phyloP scores from a whole-genome alignment of 2,888 invertebrate genomes.

The Petrolisthes manimaculis region DNA sequence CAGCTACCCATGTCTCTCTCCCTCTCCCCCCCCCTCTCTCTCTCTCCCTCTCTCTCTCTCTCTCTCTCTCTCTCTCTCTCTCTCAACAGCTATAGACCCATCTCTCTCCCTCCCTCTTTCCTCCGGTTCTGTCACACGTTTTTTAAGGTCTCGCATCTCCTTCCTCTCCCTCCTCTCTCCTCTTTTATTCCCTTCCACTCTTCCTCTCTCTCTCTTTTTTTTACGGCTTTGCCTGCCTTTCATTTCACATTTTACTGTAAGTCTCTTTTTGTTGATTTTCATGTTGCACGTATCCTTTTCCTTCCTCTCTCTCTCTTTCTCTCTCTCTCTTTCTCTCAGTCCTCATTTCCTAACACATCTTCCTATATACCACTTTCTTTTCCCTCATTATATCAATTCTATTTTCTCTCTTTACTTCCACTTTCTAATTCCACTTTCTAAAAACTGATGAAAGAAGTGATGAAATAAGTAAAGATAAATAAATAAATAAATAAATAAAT shows the following conservation, averaged over 20 bases:
- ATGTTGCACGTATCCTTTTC: background rate
- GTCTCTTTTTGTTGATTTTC: background rate
- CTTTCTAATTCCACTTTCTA: background rate
- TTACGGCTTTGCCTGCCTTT: constrained; percentile 6
- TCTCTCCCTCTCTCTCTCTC: constrained; percentile 5
- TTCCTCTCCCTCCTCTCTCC: background rate
- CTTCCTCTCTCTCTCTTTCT: background rate
- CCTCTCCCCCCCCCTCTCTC: background rate
- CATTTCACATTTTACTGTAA: background rate
- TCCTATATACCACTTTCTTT: no score
- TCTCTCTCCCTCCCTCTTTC: background rate
- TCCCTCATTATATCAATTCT: no score
- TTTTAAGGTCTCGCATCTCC: background rate
- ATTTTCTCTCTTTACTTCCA: no score
- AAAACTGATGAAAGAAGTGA: background rate
- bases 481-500: background rate
- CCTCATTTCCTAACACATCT: background rate
- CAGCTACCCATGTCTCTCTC: background rate
- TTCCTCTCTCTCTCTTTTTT: background rate
- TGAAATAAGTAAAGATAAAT: background rate
- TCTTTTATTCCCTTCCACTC: background rate
- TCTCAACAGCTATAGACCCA: background rate
- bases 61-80: constrained; percentile 26
- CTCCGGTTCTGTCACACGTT: background rate
- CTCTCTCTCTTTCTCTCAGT: background rate